Percentiles rank a stretch among this genome's conserved stretches.
Conservation (phyloP, 2,113 vertebrate genomes). For the Hypomesus transpacificus region DNA sequence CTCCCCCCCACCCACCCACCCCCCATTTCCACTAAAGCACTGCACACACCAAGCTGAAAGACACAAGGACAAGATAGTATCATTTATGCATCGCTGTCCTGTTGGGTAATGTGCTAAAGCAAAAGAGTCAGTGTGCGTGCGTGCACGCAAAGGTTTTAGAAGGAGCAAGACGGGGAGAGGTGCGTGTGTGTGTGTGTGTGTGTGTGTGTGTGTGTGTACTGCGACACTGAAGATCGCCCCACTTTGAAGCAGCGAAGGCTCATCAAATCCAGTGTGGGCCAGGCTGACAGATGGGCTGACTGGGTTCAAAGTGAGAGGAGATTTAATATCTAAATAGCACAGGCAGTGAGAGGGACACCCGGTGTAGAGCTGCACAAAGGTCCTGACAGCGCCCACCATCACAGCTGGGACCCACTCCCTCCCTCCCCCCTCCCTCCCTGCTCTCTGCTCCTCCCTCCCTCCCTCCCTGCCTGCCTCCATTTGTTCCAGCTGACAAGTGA, state of each 20-base stretch:
- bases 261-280: constrained; percentile 45
- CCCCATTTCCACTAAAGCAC: constrained; percentile 2
- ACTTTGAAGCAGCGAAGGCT: constrained; percentile 41
- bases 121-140: neutral
- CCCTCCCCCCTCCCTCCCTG: constrained; percentile 47
- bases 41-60: constrained; percentile 4
- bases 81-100: constrained; percentile 8
- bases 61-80: constrained; percentile 8
- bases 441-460: neutral
- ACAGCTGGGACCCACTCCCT: constrained; percentile 64
- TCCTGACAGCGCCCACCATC: constrained; percentile 53
- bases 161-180: too few species aligned
- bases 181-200: neutral
- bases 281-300: constrained; percentile 59
- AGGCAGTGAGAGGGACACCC: constrained; percentile 47
- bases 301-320: constrained; percentile 59
- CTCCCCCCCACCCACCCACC: neutral
- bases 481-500: constrained; percentile 42
- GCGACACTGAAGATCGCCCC: constrained; percentile 45
- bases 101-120: neutral
- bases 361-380: constrained; percentile 47
- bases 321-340: constrained; percentile 65
- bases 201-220: constrained; percentile 15
- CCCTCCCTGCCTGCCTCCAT: constrained; percentile 20
- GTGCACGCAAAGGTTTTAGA: too few species aligned